phyloP scores from a whole-genome alignment of 2,113 vertebrate species.

The Cairina moschata region DNA sequence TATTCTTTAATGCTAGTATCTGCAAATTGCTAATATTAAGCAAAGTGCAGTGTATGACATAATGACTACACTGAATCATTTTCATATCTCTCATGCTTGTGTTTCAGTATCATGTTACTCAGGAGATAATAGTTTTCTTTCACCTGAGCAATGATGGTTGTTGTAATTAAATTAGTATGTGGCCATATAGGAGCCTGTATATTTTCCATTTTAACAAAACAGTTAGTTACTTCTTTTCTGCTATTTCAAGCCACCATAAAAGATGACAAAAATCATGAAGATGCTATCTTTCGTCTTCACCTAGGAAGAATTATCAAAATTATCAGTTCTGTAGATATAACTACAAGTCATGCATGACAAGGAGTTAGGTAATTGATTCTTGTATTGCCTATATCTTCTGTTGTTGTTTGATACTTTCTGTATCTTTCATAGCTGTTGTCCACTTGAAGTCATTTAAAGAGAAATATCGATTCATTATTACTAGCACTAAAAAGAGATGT shows the following conservation, averaged over 20 bases:
- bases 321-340: background rate
- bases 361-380: background rate
- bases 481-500: background rate
- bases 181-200: background rate
- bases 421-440: background rate
- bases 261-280: background rate
- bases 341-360: background rate
- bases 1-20: constrained; percentile 18
- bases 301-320: background rate
- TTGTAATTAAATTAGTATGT: background rate
- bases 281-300: background rate
- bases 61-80: background rate
- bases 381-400: background rate
- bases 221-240: background rate
- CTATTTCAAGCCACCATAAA: background rate
- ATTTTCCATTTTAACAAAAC: background rate
- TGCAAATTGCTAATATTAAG: constrained; percentile 27
- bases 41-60: background rate
- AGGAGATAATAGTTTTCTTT: background rate
- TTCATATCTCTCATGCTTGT: background rate
- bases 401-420: background rate
- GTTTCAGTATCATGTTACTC: background rate
- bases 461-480: background rate
- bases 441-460: background rate
- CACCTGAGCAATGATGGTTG: background rate